These are phyloP conservation scores for Pseudanteris insignis DNA, from an alignment of 2,888 invertebrate genomes.

Conservation along the genomic window DNA sequence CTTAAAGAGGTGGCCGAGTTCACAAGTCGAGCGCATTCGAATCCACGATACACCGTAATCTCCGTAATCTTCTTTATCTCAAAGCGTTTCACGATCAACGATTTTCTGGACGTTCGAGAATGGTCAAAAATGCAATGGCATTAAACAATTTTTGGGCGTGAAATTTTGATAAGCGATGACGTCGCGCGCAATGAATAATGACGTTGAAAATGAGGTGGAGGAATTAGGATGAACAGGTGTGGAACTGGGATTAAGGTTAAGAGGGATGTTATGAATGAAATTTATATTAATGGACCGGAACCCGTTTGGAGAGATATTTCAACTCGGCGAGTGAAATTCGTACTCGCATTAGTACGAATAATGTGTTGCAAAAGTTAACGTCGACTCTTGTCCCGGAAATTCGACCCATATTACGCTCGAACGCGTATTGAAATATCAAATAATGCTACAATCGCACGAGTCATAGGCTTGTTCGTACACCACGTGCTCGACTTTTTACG, in stretches of 20 bases:
- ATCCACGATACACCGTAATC: no score
- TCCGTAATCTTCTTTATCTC: neutral
- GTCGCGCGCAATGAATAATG: slow-evolving; percentile 21
- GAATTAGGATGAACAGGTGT: slow-evolving; percentile 28
- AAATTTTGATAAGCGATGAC: slow-evolving; percentile 19
- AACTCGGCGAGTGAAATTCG: slow-evolving; percentile 9
- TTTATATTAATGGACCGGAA: slow-evolving; percentile 30
- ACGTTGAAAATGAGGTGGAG: slow-evolving; percentile 26
- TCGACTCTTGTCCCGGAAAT: neutral
- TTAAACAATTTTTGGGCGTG: slow-evolving; percentile 1
- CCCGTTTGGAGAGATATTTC: slow-evolving; percentile 12
- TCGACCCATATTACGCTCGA: no score
- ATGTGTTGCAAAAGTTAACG: slow-evolving; percentile 13
- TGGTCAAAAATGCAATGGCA: neutral
- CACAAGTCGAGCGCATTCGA: no score
- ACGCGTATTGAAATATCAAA: slow-evolving; percentile 4
- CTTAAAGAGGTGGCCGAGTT: no score
- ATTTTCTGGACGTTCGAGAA: neutral
- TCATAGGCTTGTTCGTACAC: slow-evolving; percentile 2
- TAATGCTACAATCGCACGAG: neutral
- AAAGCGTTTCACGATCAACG: neutral
- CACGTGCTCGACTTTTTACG: slow-evolving; percentile 11
- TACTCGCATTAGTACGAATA: slow-evolving; percentile 15
- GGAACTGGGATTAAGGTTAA: slow-evolving; percentile 28
- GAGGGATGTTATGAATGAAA: slow-evolving; percentile 29